Base-by-base conservation (phyloP, 2,888 invertebrate species). In the Linyphia triangularis region DNA sequence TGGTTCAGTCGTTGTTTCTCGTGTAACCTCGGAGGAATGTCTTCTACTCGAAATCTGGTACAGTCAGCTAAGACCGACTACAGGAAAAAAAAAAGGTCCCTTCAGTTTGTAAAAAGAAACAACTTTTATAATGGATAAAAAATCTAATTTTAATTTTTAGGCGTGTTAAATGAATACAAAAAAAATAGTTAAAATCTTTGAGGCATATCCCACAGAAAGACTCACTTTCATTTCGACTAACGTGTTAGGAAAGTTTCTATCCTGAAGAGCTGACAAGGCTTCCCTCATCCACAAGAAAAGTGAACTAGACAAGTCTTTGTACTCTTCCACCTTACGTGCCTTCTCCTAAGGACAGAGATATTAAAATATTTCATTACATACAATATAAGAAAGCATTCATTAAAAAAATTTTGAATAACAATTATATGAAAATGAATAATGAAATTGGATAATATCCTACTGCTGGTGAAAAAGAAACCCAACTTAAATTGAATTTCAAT, bases 241-340 rank as follows among this genome's bases (percentile, higher is more conserved):
- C 90, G 97, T 97, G 91, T 96, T 95, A 91, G 98, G 97, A 94
- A 98, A 98, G 92, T 96, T 96, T 92, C 97, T 96, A 93, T 97
- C 97, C 85, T 96, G 95, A 96, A 97, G 96, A 90, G 96, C 94
- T 89, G 96, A 95, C 92, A 96, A 96, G 92, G 97, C 96, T 93
- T 98, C 97, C 91, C 96, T 95, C 92, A 98, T 95, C 99, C 99
- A 99, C 92, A 96, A 95, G 91, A 97, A 96, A 90, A 99, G 95
- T 90, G 95, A 95, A 89, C 96, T 96, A 30, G 98, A 97, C 92
- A 97, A 94, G 92, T 98, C 98, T 91, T 96, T 95, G 94, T 98
- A 99, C 92, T 98, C 97, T 91, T 96, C 96, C 90, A 97, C 96
- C 91, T 97, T 96, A 91, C 97, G 95, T 93, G 98, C 97, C 30